These are phyloP conservation scores for Polymixis flavicincta DNA, from an alignment of 2,888 invertebrate species.

Conservation along the genomic window DNA sequence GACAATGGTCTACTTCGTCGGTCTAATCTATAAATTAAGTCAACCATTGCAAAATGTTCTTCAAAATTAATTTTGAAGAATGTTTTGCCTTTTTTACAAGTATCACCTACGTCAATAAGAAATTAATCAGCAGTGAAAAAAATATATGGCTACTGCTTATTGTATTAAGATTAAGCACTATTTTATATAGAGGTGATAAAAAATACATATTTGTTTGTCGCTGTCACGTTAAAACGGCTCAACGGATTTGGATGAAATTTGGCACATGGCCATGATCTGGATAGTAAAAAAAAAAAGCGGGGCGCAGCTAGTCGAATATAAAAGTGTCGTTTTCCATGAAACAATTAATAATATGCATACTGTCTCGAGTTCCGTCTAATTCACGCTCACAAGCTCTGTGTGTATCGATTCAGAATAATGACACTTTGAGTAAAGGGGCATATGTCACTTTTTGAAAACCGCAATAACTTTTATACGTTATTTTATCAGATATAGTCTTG, in stretches of 20 bases:
- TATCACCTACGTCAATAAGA: background rate
- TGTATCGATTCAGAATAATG: constrained; percentile 60
- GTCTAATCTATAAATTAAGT: too few relatives aligned
- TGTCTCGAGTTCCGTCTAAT: constrained; percentile 34
- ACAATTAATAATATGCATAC: constrained; percentile 43
- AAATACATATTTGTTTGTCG: too few relatives aligned
- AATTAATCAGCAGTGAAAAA: background rate
- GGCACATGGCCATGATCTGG: too few relatives aligned
- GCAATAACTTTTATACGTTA: background rate
- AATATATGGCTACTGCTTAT: background rate
- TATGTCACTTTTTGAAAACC: background rate
- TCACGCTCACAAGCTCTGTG: constrained; percentile 39
- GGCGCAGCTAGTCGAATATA: background rate
- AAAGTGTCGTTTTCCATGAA: constrained; percentile 33
- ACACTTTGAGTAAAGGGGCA: constrained; percentile 36
- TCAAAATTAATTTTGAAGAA: too few relatives aligned
- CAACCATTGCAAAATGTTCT: too few relatives aligned
- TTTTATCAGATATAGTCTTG: background rate
- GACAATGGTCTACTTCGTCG: too few relatives aligned
- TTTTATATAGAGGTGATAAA: too few relatives aligned
- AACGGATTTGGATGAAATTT: too few relatives aligned
- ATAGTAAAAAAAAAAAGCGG: too few relatives aligned
- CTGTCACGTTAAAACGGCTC: too few relatives aligned
- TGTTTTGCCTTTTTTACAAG: too few relatives aligned
- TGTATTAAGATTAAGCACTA: background rate